A percentile compares a stretch with the other conserved stretches of the same genome.
These are phyloP conservation scores for Myotis brandtii DNA, from an alignment of 2,113 vertebrate genomes.

Conservation along the genomic window DNA sequence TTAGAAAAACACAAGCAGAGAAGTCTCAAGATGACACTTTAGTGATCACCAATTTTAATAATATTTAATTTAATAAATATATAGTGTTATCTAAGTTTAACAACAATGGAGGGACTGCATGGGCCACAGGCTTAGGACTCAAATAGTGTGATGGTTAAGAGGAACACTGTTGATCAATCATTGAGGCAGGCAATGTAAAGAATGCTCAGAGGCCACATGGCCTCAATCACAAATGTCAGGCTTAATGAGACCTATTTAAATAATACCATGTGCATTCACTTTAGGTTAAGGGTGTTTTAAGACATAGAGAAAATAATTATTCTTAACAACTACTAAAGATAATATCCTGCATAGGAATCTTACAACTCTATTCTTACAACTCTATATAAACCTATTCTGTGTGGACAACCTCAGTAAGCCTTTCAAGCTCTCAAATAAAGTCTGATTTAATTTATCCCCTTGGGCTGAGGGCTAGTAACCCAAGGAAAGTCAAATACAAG, in stretches of 20 bases:
- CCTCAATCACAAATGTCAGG: neutral
- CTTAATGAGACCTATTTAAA: neutral
- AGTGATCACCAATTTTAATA: neutral
- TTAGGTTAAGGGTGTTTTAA: neutral
- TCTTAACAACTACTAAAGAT: neutral
- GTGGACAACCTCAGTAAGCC: neutral
- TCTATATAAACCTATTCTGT: too few species aligned
- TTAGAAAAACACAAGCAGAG: neutral
- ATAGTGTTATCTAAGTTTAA: neutral
- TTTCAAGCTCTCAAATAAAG: neutral
- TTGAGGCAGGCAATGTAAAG: neutral
- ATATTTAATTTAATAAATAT: too few species aligned
- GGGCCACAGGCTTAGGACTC: neutral
- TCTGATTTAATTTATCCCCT: slow-evolving; percentile 19
- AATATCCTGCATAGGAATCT: neutral
- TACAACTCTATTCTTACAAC: neutral
- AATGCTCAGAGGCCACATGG: neutral
- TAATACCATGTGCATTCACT: neutral
- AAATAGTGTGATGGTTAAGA: neutral
- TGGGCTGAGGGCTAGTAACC: neutral
- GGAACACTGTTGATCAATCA: neutral
- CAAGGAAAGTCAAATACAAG: neutral
- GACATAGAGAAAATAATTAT: neutral
- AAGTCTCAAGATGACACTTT: neutral
- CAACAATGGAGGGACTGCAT: fast-evolving